Percentiles rank a stretch among this genome's conserved stretches.
phyloP scores from a whole-genome alignment of 2,888 invertebrate genomes.

The Diploptera punctata region DNA sequence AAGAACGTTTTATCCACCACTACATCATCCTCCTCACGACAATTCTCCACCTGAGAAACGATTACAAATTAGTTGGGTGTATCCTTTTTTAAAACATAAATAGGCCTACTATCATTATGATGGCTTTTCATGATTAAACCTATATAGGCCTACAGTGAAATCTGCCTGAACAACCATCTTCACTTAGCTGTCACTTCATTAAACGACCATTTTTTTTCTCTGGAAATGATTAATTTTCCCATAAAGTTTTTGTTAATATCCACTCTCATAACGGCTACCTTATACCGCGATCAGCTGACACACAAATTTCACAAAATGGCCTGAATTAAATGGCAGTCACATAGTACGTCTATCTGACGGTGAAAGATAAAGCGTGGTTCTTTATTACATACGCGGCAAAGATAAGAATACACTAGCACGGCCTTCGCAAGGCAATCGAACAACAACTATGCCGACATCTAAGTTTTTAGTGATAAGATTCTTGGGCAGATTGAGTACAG shows the following conservation, averaged over 20 bases:
- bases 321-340: neutral
- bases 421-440: neutral
- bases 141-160: too few species aligned
- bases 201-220: neutral
- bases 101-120: too few species aligned
- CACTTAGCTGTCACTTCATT: too few species aligned
- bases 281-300: neutral
- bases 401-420: neutral
- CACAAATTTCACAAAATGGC: neutral
- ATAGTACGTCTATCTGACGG: neutral
- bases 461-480: neutral
- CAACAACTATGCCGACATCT: neutral
- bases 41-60: constrained; percentile 89
- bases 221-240: neutral
- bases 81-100: constrained; percentile 66
- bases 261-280: neutral
- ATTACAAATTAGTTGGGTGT: constrained; percentile 93
- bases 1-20: constrained; percentile 86
- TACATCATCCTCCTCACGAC: constrained; percentile 84
- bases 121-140: too few species aligned
- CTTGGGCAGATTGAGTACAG: neutral
- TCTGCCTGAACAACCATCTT: neutral
- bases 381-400: neutral
- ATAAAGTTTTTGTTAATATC: neutral
- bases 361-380: neutral